These are phyloP conservation scores for Pterostichus madidus DNA, from an alignment of 2,888 invertebrate species.

Conservation along the genomic window DNA sequence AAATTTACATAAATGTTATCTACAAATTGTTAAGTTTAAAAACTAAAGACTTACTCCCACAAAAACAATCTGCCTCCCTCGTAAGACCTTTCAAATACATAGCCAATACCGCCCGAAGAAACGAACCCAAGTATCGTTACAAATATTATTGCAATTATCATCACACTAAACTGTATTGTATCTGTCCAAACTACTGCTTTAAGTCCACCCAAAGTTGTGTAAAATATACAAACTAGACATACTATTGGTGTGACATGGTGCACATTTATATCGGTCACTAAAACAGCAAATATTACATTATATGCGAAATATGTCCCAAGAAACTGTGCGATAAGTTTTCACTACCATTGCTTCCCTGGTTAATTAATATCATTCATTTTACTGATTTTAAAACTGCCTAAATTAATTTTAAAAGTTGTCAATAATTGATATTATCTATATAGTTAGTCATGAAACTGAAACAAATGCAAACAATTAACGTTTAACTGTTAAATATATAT, in stretches of 20 bases:
- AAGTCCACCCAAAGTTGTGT: conserved; percentile 81
- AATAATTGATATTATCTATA: no score
- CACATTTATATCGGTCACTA: conserved; percentile 84
- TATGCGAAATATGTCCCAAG: no score
- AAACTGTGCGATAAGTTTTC: no score
- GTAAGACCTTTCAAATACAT: conserved; percentile 73
- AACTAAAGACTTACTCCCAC: conserved; percentile 71
- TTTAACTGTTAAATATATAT: no score
- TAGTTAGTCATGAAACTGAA: no score
- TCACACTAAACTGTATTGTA: conserved; percentile 79
- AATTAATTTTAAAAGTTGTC: no score
- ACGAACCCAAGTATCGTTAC: conserved; percentile 79
- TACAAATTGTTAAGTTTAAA: no score
- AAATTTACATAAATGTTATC: conserved; percentile 56
- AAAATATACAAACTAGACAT: conserved; percentile 84
- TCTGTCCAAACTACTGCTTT: conserved; percentile 76
- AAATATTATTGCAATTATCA: conserved; percentile 78
- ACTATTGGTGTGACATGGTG: conserved; percentile 82
- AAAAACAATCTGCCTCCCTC: conserved; percentile 73
- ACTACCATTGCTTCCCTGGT: no score
- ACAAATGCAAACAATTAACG: no score
- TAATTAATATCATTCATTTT: no score
- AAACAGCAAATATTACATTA: conserved; percentile 64
- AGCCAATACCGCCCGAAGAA: conserved; percentile 73
- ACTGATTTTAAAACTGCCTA: no score